A percentile compares a stretch with the other conserved stretches of the same genome.
These are phyloP conservation scores for Tenthredo notha DNA, from an alignment of 2,888 invertebrate genomes.

Conservation along the genomic window DNA sequence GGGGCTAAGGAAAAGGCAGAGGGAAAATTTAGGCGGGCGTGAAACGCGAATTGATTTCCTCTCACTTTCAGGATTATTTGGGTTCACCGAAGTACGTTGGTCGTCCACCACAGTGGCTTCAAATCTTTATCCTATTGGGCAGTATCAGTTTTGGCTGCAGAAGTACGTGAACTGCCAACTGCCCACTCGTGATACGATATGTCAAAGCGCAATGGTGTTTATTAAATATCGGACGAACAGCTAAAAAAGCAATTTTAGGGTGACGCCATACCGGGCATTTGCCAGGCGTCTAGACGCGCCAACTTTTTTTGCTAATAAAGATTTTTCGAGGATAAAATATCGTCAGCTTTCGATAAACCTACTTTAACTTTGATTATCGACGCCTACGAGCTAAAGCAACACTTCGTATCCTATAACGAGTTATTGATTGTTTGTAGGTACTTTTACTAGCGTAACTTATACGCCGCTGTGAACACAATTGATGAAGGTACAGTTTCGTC, in stretches of 20 bases:
- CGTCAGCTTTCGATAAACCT: neutral
- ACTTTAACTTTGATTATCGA: conserved; percentile 1
- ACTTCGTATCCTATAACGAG: neutral
- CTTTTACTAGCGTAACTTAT: conserved; percentile 3
- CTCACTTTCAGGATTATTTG: conserved; percentile 47
- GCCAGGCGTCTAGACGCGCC: neutral
- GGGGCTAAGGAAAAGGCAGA: neutral
- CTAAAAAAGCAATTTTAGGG: conserved; percentile 6
- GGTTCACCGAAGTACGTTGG: conserved; percentile 18
- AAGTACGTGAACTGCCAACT: conserved; percentile 10
- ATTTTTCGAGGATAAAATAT: neutral
- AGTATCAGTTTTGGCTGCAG: neutral
- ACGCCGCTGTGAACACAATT: neutral
- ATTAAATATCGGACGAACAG: conserved; percentile 26
- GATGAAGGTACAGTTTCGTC: conserved; percentile 15
- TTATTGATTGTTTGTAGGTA: conserved; percentile 4
- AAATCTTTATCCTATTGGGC: conserved; percentile 16
- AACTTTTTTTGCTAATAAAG: neutral
- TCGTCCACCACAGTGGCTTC: conserved; percentile 5
- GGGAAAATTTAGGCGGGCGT: neutral
- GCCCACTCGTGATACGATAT: neutral
- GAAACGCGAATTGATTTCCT: conserved; percentile 49
- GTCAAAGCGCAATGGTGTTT: neutral
- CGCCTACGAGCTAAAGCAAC: neutral
- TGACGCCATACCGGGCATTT: neutral